phyloP scores from a whole-genome alignment of 2,113 vertebrate species.

The Cricetomys ansorgei region DNA sequence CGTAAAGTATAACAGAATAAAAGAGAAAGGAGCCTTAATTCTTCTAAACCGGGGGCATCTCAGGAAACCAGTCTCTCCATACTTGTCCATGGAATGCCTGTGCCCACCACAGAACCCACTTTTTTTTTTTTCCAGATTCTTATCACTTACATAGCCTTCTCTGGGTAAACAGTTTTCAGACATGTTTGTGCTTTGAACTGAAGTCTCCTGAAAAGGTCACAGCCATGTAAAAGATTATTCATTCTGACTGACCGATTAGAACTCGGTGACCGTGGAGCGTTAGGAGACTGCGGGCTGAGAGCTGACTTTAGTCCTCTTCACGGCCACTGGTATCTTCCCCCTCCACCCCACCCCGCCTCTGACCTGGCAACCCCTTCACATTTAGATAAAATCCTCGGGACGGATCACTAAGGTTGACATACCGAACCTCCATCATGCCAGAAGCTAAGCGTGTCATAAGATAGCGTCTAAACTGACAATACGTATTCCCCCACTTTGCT shows the following conservation, averaged over 20 bases:
- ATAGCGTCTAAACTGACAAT: neutral
- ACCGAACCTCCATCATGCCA: neutral
- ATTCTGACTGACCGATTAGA: neutral
- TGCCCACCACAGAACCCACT: neutral
- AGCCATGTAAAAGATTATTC: no score
- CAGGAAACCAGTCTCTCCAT: neutral
- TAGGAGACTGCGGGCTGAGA: neutral
- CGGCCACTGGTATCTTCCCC: neutral
- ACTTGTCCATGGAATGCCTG: neutral
- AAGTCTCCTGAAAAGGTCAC: neutral
- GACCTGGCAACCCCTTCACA: neutral
- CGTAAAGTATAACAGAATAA: neutral
- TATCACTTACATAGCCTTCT: neutral
- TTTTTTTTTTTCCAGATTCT: neutral
- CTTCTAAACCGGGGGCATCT: neutral
- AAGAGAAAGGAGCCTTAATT: neutral
- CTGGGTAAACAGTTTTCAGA: neutral
- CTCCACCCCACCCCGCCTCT: no score
- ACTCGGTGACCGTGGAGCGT: neutral
- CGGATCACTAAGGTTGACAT: neutral
- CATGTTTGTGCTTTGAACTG: neutral
- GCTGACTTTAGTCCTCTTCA: neutral
- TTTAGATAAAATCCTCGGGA: neutral
- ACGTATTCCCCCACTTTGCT: neutral
- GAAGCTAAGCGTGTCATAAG: neutral